Conservation (phyloP, 2,888 invertebrate genomes). For the Drosophila putrida region DNA sequence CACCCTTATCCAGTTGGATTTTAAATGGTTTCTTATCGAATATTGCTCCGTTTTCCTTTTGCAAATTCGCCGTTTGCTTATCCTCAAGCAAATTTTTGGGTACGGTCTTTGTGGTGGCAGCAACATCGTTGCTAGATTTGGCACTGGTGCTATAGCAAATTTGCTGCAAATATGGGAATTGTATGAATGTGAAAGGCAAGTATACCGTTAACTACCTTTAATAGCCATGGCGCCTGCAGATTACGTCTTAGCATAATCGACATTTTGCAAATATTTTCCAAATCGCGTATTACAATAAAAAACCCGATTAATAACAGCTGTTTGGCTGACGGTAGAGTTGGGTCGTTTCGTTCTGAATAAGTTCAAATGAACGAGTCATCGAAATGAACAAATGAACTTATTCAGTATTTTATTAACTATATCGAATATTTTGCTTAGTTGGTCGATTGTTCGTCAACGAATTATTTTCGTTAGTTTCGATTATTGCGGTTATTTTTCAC, state of each 20-base stretch:
- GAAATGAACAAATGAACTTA: too few species aligned
- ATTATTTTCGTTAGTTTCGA: too few species aligned
- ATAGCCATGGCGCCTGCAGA: constrained; percentile 36
- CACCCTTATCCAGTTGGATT: constrained; percentile 89
- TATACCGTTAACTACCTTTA: constrained; percentile 43
- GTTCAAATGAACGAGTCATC: too few species aligned
- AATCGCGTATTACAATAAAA: neutral
- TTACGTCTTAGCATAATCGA: constrained; percentile 55
- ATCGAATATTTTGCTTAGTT: too few species aligned
- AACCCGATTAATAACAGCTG: constrained; percentile 37
- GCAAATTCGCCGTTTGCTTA: constrained; percentile 88
- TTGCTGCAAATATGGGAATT: constrained; percentile 23
- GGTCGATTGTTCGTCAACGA: too few species aligned
- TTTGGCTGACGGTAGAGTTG: too few species aligned
- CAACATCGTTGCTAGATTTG: constrained; percentile 26
- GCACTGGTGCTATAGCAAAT: constrained; percentile 51
- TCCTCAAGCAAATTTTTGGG: constrained; percentile 89
- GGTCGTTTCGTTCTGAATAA: too few species aligned
- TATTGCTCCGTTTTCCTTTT: constrained; percentile 90
- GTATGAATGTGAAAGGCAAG: neutral
- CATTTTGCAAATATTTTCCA: constrained; percentile 35
- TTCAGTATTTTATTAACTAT: too few species aligned
- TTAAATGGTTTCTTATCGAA: constrained; percentile 97
- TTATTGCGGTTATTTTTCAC: too few species aligned
- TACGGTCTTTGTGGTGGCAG: constrained; percentile 85